Percentiles rank a stretch among this genome's conserved stretches.
These are phyloP conservation scores for Catocala sponsa DNA, from an alignment of 2,888 invertebrate genomes.

Conservation along the genomic window DNA sequence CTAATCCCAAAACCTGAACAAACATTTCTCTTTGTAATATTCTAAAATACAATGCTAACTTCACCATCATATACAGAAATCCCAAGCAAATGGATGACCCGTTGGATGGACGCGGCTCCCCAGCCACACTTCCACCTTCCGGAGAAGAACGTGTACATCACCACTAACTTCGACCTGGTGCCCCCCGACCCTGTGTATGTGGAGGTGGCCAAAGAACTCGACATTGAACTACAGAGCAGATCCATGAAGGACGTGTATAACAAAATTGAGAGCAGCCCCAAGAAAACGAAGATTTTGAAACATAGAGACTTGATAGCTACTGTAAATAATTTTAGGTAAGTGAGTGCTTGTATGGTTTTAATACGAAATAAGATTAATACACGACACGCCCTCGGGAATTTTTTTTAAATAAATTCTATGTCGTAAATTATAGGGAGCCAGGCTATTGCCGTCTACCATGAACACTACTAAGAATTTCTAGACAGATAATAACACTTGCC, in stretches of 20 bases:
- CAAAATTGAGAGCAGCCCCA: constrained; percentile 53
- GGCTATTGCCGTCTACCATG: too few relatives aligned
- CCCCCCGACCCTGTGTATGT: constrained; percentile 73
- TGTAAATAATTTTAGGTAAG: constrained; percentile 79
- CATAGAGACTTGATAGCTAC: constrained; percentile 75
- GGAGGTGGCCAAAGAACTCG: constrained; percentile 63
- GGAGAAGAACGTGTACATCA: constrained; percentile 91
- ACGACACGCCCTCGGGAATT: too few relatives aligned
- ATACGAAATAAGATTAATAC: too few relatives aligned
- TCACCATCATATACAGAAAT: constrained; percentile 77
- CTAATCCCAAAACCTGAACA: too few relatives aligned
- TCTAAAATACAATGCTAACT: too few relatives aligned
- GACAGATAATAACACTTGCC: too few relatives aligned
- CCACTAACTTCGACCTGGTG: constrained; percentile 90
- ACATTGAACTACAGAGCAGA: constrained; percentile 63
- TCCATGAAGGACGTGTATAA: constrained; percentile 73
- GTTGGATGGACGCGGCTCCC: constrained; percentile 89
- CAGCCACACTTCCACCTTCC: constrained; percentile 90
- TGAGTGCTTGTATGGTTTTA: too few relatives aligned
- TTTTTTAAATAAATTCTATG: too few relatives aligned
- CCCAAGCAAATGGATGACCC: constrained; percentile 88
- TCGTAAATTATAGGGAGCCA: too few relatives aligned
- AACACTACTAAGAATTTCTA: too few relatives aligned
- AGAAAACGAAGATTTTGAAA: constrained; percentile 55
- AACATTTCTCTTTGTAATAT: too few relatives aligned